Base-by-base conservation (phyloP, 1,140 invertebrate genomes). In the Leptopilina boulardi region DNA sequence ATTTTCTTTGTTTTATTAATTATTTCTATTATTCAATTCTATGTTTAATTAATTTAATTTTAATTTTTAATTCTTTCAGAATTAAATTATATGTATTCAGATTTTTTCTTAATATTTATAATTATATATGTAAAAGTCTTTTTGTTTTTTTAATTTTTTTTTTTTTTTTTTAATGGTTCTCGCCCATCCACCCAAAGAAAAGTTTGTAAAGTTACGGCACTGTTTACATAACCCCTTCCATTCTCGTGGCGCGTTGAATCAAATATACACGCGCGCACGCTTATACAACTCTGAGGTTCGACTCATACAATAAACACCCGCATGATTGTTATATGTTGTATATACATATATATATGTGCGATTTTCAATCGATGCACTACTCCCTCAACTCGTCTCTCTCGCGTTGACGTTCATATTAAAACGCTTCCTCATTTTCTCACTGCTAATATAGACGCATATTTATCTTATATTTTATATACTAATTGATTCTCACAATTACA, bases 321-420 rank as follows among this genome's bases (percentile, higher is more conserved):
- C 56, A 59, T 19, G 54, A 23, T 59, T 23, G 30, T 34, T 34
- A 34, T 34, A 34, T 34, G 6, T 34, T 34, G 6, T 34, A 34
- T 34, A 34, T 21, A 10, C 6, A 21, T 56, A 21, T 13, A 13
- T 30, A 26, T 70, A 75, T 73, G 72, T 76, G 54, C 70, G 73
- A 82, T 83, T 79, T 77, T 71, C 71, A 38, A 83, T 83, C 76
- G 71, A 74, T 75, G 44, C 70, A 71, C 51, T n/a, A n/a, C n/a
- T n/a, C n/a, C n/a, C n/a, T 80, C 75, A 70, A 42, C 54, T 78
- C 54, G 26, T 47, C 78, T 77, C 66, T 72, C 70, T 44, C 34
- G 26, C 18, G 15, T 38, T 71, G 15, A 34, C 30, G 70, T 26
- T 44, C 19, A 10, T 47, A 13, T n/a, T 2, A 5, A 15, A 42